Evolutionary conservation across 2,888 invertebrate species (phyloP), one percentile per base, ranked within the genome.

Genomic region (Atrina japonica): DNA sequence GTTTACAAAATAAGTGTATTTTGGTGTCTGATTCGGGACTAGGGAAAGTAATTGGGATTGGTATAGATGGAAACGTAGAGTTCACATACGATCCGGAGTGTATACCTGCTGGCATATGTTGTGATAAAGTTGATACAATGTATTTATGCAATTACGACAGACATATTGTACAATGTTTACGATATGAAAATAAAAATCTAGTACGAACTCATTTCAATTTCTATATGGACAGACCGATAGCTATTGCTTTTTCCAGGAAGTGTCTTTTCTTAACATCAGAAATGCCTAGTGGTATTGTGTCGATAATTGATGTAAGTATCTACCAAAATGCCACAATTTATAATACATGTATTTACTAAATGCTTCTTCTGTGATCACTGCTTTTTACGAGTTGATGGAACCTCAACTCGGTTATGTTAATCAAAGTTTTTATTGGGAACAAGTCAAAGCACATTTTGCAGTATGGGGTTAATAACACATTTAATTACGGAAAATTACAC

Each of bases 21-120:
- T 30, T 81, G 0, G 72, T 81, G 5, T 80, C 78, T 3, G 81
- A 81, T 47, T 75, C 78, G 6, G 81, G 79, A 47, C 65, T 67
- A 45, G 63, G 73, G 58, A 66, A 67, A 16, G 53, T 81, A 0
- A 59, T 78, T 9, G 77, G 79, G 63, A 66, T 80, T 41, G 71
- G 71, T 6, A 66, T 61, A 25, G 65, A 68, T 18, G 77, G 70
- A 21, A 56, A 78, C 21, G 53, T 67, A 1, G 59, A 75, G 56
- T 80, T 77, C 69, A 66, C 53, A 14, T 73, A 68, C 47, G 76
- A 77, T 43, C 64, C 75, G 1, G 58, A 70, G 16, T 77, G 77
- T 29, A 70, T 76, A n/a, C 81, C 79, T 16, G 76, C 79, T 52
- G 79, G 79, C 0, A 66, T 80, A 16, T 74, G 76, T 29, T 72